Evolutionary conservation across 2,797 vertebrate genomes (phyloP).

Genomic region (Gymnopithys bicolor): DNA sequence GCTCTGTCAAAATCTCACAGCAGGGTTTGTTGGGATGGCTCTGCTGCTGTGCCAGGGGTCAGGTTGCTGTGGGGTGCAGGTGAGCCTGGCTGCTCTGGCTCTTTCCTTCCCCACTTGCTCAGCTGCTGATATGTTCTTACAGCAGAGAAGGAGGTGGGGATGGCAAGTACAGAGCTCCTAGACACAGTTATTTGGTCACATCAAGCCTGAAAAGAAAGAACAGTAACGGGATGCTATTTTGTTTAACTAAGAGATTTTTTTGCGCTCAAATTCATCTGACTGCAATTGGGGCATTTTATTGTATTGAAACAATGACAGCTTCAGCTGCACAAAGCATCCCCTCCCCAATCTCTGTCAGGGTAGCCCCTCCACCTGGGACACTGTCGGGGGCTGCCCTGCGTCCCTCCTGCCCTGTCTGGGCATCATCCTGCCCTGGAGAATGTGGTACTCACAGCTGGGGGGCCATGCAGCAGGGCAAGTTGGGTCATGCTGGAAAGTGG

Average conservation of each 20-base stretch:
- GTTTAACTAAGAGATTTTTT: conserved; percentile 7
- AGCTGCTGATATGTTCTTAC: not conserved
- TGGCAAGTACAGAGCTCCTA: not conserved
- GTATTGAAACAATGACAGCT: not conserved
- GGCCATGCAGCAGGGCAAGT: accelerated
- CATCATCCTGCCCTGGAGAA: not conserved
- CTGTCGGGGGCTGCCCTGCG: not conserved
- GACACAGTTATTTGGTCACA: not conserved
- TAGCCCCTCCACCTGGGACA: accelerated
- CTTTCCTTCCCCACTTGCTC: not conserved
- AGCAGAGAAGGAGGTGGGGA: not conserved
- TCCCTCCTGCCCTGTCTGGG: not conserved
- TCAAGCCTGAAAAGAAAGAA: not conserved
- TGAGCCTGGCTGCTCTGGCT: not conserved
- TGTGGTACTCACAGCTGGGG: not conserved
- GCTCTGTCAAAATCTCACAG: accelerated
- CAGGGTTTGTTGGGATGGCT: not conserved
- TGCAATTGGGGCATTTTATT: not conserved
- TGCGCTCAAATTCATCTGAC: not conserved
- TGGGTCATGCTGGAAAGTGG: not conserved
- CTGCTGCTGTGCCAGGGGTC: not conserved
- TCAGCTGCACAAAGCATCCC: not conserved
- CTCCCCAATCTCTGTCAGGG: not conserved
- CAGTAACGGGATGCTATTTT: not conserved
- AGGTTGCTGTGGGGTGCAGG: accelerated